phyloP scores from a whole-genome alignment of 1,140 invertebrate genomes.

The Leptinotarsa lineolata region DNA sequence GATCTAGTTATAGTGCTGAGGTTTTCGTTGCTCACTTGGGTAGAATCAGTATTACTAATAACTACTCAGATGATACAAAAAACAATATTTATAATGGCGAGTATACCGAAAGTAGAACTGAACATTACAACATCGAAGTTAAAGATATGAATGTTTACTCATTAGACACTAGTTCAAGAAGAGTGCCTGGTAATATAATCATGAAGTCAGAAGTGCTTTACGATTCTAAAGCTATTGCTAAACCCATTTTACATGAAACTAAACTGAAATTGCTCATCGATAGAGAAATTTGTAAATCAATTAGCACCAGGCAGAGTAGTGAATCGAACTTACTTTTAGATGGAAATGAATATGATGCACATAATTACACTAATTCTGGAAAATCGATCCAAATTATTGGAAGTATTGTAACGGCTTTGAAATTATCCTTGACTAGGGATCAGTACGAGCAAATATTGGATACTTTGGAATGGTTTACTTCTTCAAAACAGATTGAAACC shows the following conservation, averaged over 20 bases:
- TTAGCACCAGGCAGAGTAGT: slow-evolving; percentile 35
- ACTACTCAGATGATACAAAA: slow-evolving; percentile 33
- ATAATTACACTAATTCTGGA: slow-evolving; percentile 9
- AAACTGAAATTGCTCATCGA: slow-evolving; percentile 70
- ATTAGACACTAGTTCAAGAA: slow-evolving; percentile 61
- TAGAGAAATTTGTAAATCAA: slow-evolving; percentile 53
- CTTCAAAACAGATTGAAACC: slow-evolving; percentile 40
- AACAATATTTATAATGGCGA: slow-evolving; percentile 32
- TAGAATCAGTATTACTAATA: slow-evolving; percentile 74
- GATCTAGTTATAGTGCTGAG: slow-evolving; percentile 72
- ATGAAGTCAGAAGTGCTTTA: slow-evolving; percentile 68
- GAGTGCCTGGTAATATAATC: slow-evolving; percentile 51
- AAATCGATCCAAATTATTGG: slow-evolving; percentile 67
- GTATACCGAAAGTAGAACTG: slow-evolving; percentile 48
- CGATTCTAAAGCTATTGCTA: slow-evolving; percentile 66
- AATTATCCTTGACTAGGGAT: slow-evolving; percentile 79
- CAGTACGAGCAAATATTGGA: slow-evolving; percentile 90
- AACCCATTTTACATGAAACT: slow-evolving; percentile 82
- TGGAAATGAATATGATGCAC: slow-evolving; percentile 31
- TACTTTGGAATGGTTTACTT: slow-evolving; percentile 62
- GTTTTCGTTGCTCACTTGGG: slow-evolving; percentile 93
- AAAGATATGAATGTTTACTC: slow-evolving; percentile 89
- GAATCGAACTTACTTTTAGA: slow-evolving; percentile 47
- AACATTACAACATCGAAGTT: slow-evolving; percentile 67
- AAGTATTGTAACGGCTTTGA: slow-evolving; percentile 79